These are phyloP conservation scores for Megaceryle alcyon DNA, from an alignment of 2,797 vertebrate species.

Conservation along the genomic window DNA sequence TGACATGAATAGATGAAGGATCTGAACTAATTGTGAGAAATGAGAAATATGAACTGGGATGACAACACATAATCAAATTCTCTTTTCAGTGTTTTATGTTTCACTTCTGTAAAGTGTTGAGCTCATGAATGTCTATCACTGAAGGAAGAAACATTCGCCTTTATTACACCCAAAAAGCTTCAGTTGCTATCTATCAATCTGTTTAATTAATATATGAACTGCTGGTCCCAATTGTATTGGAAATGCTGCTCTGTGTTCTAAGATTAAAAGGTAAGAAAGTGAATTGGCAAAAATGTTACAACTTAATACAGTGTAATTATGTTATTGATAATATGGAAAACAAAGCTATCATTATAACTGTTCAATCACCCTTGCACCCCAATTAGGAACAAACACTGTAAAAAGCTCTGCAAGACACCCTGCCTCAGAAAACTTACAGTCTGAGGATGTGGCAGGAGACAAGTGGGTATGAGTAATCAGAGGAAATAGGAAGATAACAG, in stretches of 20 bases:
- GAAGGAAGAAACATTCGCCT: background rate
- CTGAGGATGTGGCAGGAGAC: background rate
- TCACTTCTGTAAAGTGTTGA: background rate
- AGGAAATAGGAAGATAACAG: background rate
- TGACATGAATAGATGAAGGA: background rate
- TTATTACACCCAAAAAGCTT: background rate
- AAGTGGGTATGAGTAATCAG: background rate
- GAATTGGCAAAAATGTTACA: background rate
- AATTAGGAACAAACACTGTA: background rate
- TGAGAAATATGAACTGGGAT: background rate
- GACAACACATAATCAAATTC: constrained; percentile 2
- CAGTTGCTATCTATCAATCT: background rate
- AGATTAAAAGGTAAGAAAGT: background rate
- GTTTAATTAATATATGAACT: background rate
- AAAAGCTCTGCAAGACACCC: background rate
- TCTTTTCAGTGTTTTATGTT: background rate
- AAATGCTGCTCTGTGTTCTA: background rate
- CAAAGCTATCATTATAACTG: background rate
- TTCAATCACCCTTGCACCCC: background rate
- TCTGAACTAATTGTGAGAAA: background rate
- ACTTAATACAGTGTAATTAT: background rate
- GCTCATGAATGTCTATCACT: background rate
- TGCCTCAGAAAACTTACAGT: background rate
- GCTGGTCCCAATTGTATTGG: background rate
- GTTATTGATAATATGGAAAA: constrained; percentile 6